Percentiles rank a stretch among this genome's conserved stretches.
Conservation (phyloP, 2,888 invertebrate genomes). For the Eurois occulta region DNA sequence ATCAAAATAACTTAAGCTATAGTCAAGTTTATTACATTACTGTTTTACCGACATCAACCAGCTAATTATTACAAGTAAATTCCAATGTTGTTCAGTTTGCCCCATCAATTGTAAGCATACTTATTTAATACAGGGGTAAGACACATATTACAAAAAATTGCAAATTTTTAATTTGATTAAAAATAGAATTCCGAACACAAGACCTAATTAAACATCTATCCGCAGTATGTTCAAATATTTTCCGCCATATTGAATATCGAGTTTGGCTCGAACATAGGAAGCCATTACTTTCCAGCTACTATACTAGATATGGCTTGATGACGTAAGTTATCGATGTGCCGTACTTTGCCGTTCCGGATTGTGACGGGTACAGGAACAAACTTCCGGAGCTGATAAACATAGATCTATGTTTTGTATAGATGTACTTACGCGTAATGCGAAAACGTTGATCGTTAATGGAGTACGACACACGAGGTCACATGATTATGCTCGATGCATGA, state of each 20-base stretch:
- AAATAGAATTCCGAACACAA: neutral
- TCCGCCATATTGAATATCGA: neutral
- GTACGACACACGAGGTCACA: neutral
- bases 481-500: too few species aligned
- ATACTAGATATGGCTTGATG: conserved; percentile 14
- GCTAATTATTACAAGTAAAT: too few species aligned
- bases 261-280: conserved; percentile 28
- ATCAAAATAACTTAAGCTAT: too few species aligned
- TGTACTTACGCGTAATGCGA: neutral
- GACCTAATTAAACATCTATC: neutral
- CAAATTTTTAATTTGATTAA: too few species aligned
- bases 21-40: too few species aligned
- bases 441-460: neutral
- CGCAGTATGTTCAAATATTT: conserved; percentile 13
- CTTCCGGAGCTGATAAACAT: conserved; percentile 26
- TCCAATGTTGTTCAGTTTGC: too few species aligned
- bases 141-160: too few species aligned
- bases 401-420: conserved; percentile 5
- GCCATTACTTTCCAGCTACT: conserved; percentile 34
- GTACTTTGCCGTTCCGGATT: conserved; percentile 5
- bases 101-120: too few species aligned
- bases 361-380: conserved; percentile 32
- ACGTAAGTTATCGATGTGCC: conserved; percentile 34
- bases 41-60: too few species aligned
- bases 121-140: too few species aligned